These are phyloP conservation scores for Rhodophaea formosa DNA, from an alignment of 2,888 invertebrate species.

Conservation along the genomic window DNA sequence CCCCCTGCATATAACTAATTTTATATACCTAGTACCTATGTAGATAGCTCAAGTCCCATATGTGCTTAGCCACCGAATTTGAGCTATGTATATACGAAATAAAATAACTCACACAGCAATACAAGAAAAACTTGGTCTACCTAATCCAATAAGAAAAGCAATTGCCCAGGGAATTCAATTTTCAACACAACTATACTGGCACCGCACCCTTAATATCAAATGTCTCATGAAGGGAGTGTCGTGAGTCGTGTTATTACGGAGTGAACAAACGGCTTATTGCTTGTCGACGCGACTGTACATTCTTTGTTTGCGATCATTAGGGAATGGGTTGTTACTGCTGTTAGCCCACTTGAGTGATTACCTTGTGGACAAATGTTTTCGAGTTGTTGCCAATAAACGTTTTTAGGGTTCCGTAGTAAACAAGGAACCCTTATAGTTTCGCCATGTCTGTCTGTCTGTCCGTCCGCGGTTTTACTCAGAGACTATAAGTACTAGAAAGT, in stretches of 20 bases:
- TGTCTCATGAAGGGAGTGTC: conserved; percentile 21
- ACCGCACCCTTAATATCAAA: conserved; percentile 15
- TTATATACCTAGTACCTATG: too few relatives aligned
- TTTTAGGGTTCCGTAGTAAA: background rate
- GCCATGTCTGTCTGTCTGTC: too few relatives aligned
- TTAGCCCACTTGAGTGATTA: conserved; percentile 9
- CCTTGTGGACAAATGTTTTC: background rate
- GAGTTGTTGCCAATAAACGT: background rate
- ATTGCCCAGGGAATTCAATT: background rate
- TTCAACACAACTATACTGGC: conserved; percentile 16
- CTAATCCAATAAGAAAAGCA: background rate
- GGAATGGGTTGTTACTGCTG: conserved; percentile 12
- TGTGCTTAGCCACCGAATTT: too few relatives aligned
- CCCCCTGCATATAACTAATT: too few relatives aligned
- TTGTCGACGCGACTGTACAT: conserved; percentile 36
- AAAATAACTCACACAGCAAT: too few relatives aligned
- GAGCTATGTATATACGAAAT: too few relatives aligned
- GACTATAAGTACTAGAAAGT: too few relatives aligned
- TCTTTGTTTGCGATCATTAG: conserved; percentile 17
- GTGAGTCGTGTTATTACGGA: conserved; percentile 25
- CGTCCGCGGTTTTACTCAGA: too few relatives aligned
- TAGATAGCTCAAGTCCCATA: too few relatives aligned
- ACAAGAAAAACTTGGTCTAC: background rate
- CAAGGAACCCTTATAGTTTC: too few relatives aligned
- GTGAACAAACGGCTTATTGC: conserved; percentile 27